Conservation (phyloP, 1,140 invertebrate species). For the Rhopalosiphum padi region DNA sequence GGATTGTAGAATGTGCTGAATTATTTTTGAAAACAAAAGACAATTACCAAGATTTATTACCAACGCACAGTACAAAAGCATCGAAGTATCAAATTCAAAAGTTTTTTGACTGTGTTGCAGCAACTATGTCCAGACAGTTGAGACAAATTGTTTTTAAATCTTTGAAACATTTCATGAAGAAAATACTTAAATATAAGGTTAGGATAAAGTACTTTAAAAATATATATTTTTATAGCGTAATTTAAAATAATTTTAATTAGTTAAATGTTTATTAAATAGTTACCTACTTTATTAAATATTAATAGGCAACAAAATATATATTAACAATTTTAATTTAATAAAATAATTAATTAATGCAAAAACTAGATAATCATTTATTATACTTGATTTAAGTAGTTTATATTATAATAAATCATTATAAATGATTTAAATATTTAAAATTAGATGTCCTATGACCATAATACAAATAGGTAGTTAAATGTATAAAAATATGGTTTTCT, state of each 20-base stretch:
- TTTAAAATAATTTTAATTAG: too few species aligned
- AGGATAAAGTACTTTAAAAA: slow-evolving; percentile 22
- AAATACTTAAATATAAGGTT: slow-evolving; percentile 74
- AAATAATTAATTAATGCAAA: too few species aligned
- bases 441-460: neutral
- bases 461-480: neutral
- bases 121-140: slow-evolving; percentile 80
- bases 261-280: too few species aligned
- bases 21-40: slow-evolving; percentile 72
- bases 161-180: slow-evolving; percentile 75
- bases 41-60: slow-evolving; percentile 75
- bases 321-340: too few species aligned
- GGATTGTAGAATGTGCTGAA: slow-evolving; percentile 79
- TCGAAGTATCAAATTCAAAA: slow-evolving; percentile 69
- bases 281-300: too few species aligned
- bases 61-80: slow-evolving; percentile 66
- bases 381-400: too few species aligned
- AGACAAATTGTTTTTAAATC: slow-evolving; percentile 79
- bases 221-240: too few species aligned
- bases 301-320: too few species aligned
- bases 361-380: too few species aligned
- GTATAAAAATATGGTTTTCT: neutral
- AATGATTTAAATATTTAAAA: neutral
- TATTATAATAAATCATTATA: too few species aligned
- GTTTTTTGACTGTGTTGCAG: slow-evolving; percentile 77